Base-by-base conservation (phyloP, 2,888 invertebrate species). In the Flexamia atlantica region DNA sequence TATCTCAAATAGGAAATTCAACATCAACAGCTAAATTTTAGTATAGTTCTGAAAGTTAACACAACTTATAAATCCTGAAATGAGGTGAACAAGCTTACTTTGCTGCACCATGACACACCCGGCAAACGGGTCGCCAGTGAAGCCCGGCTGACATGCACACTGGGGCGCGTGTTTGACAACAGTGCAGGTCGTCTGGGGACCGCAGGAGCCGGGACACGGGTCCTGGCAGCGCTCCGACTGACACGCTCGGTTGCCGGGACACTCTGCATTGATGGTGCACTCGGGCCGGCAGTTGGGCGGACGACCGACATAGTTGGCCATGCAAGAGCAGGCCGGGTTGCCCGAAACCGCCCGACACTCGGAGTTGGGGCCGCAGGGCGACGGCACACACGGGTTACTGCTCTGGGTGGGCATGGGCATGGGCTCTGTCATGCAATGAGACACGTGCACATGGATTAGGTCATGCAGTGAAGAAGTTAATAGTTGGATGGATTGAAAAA, bases 351-450 rank as follows among this genome's bases (percentile, higher is more conserved):
- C 90, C 30, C 91, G 90, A 87, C 93, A 93, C 87, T 91, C 90
- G 10, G 93, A 91, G 88, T 92, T 92, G 7, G 92, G 91, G 30
- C 93, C 93, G 88, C 93, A 93, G 1, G 93, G 93, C 30, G 96
- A 94, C 53, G 97, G 96, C 86, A 94, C 90, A 89, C 97, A 97
- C 81, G 96, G 96, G 90, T 96, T 94, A 86, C 87, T 88, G 88
- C 86, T 88, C 92, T 88, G 91, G 89, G 70, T 57, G 32, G 50
- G 30, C 28, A 17, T 46, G 84, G 32, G 50, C 81, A 50, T 72
- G 68, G 30, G 81, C 79, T 82, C 57, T 57, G 57, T 3, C 82
- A 84, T 84, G 84, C 84, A 64, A 84, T 46, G 60, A 36, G 30
- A 64, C 25, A 64, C 64, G 14, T 17, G 14, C 20, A n/a, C 4